phyloP scores from a whole-genome alignment of 1,140 invertebrate species.

The Bacillus rossius region DNA sequence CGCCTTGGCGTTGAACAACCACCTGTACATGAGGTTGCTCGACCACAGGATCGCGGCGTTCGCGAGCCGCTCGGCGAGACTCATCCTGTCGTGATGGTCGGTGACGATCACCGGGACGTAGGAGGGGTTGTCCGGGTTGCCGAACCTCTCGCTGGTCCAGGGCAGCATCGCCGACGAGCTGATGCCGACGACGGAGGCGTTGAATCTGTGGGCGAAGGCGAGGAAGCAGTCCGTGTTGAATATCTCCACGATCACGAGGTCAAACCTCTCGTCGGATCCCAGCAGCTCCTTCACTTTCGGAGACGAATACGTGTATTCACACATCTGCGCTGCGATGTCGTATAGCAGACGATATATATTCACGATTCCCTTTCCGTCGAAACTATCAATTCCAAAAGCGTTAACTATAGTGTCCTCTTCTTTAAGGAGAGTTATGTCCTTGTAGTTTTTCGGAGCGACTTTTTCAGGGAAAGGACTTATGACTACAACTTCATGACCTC shows the following conservation, averaged over 20 bases:
- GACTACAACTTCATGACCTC: conserved; percentile 43
- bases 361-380: background rate
- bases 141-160: conserved; percentile 24
- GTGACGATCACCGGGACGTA: conserved; percentile 24
- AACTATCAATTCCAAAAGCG: background rate
- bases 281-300: conserved; percentile 12
- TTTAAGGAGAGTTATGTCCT: conserved; percentile 35
- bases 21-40: conserved; percentile 38
- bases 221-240: conserved; percentile 26
- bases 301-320: conserved; percentile 1
- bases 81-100: conserved; percentile 23
- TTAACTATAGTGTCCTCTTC: background rate
- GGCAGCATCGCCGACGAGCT: conserved; percentile 16
- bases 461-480: conserved; percentile 37
- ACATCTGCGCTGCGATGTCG: background rate
- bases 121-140: conserved; percentile 21
- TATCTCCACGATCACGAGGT: conserved; percentile 28
- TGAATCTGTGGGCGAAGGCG: background rate
- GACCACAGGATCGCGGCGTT: conserved; percentile 35
- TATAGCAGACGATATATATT: background rate
- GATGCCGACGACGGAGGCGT: conserved; percentile 4
- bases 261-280: conserved; percentile 20
- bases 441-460: conserved; percentile 42
- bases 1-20: conserved; percentile 28
- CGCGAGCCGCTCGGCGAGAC: conserved; percentile 24